Conservation (phyloP, 2,888 invertebrate species). For the Athalia cordata region DNA sequence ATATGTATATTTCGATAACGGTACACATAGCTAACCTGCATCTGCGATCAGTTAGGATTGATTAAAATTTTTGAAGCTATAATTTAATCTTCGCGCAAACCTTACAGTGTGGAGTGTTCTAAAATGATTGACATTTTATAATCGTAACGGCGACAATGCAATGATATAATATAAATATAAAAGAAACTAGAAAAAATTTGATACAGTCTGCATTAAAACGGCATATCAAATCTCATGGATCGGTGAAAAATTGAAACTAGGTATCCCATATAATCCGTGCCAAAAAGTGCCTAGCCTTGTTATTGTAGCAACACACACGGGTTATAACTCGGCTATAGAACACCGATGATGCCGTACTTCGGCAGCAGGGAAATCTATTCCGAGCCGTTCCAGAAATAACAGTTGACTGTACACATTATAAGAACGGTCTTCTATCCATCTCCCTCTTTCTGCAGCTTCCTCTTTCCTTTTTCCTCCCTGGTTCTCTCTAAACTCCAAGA, state of each 20-base stretch:
- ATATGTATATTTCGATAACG: no score
- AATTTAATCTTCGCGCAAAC: no score
- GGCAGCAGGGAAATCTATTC: slow-evolving; percentile 53
- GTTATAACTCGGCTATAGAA: slow-evolving; percentile 54
- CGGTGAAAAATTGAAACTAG: not conserved
- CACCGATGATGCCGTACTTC: slow-evolving; percentile 50
- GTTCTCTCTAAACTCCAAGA: not conserved
- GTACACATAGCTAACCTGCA: no score
- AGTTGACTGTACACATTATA: slow-evolving; percentile 57
- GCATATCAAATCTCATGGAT: no score
- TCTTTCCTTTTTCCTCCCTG: slow-evolving; percentile 3
- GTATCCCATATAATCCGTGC: not conserved
- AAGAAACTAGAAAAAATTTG: not conserved
- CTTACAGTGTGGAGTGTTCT: no score
- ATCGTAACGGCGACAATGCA: no score
- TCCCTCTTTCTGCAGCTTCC: not conserved
- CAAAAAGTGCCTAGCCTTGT: slow-evolving; percentile 43
- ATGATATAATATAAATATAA: not conserved
- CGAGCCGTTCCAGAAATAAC: slow-evolving; percentile 62
- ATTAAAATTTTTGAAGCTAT: no score
- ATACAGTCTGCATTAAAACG: no score
- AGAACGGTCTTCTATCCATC: slow-evolving; percentile 23
- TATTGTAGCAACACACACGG: slow-evolving; percentile 11
- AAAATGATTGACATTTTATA: no score
- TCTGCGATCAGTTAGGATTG: no score